Base-by-base conservation (phyloP, 2,113 vertebrate genomes). In the Helogale parvula region DNA sequence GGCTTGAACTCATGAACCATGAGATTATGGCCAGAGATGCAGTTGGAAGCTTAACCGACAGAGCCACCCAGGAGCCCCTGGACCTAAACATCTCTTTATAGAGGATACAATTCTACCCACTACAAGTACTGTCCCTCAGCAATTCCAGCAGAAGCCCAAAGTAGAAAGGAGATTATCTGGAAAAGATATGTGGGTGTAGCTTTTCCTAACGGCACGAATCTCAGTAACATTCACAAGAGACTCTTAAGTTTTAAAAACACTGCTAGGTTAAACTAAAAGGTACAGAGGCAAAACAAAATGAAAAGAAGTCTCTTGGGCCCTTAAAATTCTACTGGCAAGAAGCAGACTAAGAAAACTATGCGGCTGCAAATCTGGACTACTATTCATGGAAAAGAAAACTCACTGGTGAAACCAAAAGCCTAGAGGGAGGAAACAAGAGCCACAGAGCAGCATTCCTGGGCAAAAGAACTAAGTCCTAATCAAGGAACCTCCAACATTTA, bases 371-470 rank as follows among this genome's bases (percentile, higher is more conserved):
- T 65, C 74, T 25, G 38, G 45, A 69, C n/a, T 63, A 77, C 21
- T 83, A 95, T 95, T 85, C 45, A 71, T 9, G 35, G 79, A 89
- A 85, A 92, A 92, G 68, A 90, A 66, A 66, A 88, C 35, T 88
- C 60, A 41, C 0, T 52, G 16, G 29, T 88, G 5, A 52, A 27
- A 50, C 77, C n/a, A 79, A 82, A 13, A 82, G 5, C 15, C 45
- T 29, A 35, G 19, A 60, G 29, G 11, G 57, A 76, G 33, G 54
- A 91, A 82, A 82, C 9, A 80, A 60, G 88, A 92, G 69, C 19
- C 33, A 96, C 1, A 45, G 7, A 79, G 14, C 76, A 65, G 47
- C 29, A 89, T 33, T 92, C 79, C 38, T 31, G 29, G 31, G n/a
- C 7, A 84, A 60, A 76, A 57, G 35, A 45, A 92, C 8, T 4